These are phyloP conservation scores for Cynocephalus volans DNA, from an alignment of 2,113 vertebrate genomes.

Conservation along the genomic window DNA sequence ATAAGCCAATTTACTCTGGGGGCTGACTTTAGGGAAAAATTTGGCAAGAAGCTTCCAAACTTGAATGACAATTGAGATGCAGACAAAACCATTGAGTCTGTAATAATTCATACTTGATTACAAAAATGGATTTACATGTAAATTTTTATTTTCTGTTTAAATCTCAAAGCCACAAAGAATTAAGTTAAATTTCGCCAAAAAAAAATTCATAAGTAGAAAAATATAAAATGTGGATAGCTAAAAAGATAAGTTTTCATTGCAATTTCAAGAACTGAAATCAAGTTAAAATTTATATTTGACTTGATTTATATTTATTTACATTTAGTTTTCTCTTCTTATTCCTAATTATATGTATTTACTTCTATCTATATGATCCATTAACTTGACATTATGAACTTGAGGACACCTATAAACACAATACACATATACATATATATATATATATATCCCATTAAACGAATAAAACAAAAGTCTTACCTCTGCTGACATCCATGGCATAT, in stretches of 20 bases:
- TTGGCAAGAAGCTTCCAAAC: not conserved
- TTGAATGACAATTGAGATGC: conserved; percentile 55
- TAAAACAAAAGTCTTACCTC: conserved; percentile 88
- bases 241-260: conserved; percentile 28
- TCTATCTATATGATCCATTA: not conserved
- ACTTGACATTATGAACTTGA: conserved; percentile 26
- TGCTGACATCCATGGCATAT: conserved; percentile 95
- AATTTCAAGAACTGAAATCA: conserved; percentile 38
- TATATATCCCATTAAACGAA: not conserved
- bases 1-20: conserved; percentile 1
- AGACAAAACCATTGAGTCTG: not conserved
- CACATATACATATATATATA: not conserved
- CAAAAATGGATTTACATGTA: not conserved
- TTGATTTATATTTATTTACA: conserved; percentile 33
- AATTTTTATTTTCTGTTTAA: conserved; percentile 59
- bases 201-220: conserved; percentile 41
- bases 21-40: not conserved
- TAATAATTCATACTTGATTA: not conserved
- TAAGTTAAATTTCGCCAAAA: not conserved
- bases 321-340: conserved; percentile 28
- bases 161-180: conserved; percentile 19
- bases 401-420: not conserved
- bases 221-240: not conserved
- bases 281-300: conserved; percentile 31
- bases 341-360: not conserved